Base-by-base conservation (phyloP, 2,888 invertebrate genomes). In the Plusia festucae region DNA sequence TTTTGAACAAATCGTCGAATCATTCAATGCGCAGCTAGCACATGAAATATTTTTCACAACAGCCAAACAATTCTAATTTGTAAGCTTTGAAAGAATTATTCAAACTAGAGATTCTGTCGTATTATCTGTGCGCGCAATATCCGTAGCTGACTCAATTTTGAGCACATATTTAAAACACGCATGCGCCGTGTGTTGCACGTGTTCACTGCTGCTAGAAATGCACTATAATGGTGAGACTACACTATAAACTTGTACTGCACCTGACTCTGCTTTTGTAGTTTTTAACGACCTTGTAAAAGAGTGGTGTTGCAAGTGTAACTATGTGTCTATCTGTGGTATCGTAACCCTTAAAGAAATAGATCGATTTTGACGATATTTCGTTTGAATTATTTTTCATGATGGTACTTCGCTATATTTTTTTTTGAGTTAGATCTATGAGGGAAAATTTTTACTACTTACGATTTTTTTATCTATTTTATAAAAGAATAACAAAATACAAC, bases 151-250 rank as follows among this genome's bases (percentile, higher is more conserved):
- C 15, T 13, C 7, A 49, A n/a, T 76, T 74, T 64, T 44, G 27
- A 53, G 53, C 34, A 30, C 20, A 46, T 51, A 65, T 66, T 71
- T 27, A 53, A 76, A 73, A 44, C 40, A 58, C 72, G 72, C 55
- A 22, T 59, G 65, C 58, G 30, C 61, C 58, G 53, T 77, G 53
- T 20, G 53, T 66, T n/a, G 61, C 46, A 15, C 59, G 53, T 56
- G 55, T 22, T 72, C 73, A 73, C 73, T 32, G 59, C 73, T 53
- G 55, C 57, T 55, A 18, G 24, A 57, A 24, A 32, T 30, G 32
- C 65, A 40, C 53, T 57, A 69, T 63, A 53, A 59, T 34, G n/a
- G 64, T 55, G 32, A 58, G 27, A 46, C 54, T 55, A 40, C 32
- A 52, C 54, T 52, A 40, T 63, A 69, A 70, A 63, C 18, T 18